Conservation (phyloP, 2,888 invertebrate genomes). For the Trachelus troglodyta region DNA sequence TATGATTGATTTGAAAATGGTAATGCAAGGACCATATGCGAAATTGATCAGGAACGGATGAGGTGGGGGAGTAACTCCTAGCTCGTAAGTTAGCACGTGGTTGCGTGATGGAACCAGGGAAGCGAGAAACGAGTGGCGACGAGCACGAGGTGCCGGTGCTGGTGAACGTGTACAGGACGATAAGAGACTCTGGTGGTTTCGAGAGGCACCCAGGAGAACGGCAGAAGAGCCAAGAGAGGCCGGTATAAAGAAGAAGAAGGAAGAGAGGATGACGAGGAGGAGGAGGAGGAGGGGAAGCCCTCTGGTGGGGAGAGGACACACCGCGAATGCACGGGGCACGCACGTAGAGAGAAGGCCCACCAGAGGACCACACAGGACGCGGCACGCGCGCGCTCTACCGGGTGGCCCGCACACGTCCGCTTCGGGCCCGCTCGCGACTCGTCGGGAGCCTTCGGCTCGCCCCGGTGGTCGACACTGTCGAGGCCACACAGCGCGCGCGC, state of each 20-base stretch:
- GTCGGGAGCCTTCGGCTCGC: slow-evolving; percentile 51
- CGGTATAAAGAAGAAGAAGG: slow-evolving; percentile 9
- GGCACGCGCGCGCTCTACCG: slow-evolving; percentile 79
- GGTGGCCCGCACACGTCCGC: slow-evolving; percentile 63
- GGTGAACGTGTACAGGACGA: not conserved
- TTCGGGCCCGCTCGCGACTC: slow-evolving; percentile 51
- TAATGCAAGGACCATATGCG: too few relatives aligned
- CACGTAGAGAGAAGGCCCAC: slow-evolving; percentile 35
- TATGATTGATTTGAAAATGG: too few relatives aligned
- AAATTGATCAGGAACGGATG: too few relatives aligned
- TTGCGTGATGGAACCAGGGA: slow-evolving; percentile 48
- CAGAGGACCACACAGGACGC: slow-evolving; percentile 77
- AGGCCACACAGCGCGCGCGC: slow-evolving; percentile 63
- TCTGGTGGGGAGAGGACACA: slow-evolving; percentile 20
- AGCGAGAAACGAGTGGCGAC: slow-evolving; percentile 28
- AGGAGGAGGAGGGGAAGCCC: slow-evolving; percentile 18
- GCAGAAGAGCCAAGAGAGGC: not conserved
- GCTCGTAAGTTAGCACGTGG: slow-evolving; percentile 65
- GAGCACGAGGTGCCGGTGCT: not conserved
- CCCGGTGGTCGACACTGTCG: slow-evolving; percentile 51
- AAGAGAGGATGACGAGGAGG: slow-evolving; percentile 12
- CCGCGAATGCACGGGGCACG: slow-evolving; percentile 29
- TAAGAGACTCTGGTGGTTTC: slow-evolving; percentile 33
- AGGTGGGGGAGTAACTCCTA: slow-evolving; percentile 31
- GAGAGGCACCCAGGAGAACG: slow-evolving; percentile 28